Evolutionary conservation across 2,113 vertebrate species (phyloP).

Genomic region (Oostethus manadensis): DNA sequence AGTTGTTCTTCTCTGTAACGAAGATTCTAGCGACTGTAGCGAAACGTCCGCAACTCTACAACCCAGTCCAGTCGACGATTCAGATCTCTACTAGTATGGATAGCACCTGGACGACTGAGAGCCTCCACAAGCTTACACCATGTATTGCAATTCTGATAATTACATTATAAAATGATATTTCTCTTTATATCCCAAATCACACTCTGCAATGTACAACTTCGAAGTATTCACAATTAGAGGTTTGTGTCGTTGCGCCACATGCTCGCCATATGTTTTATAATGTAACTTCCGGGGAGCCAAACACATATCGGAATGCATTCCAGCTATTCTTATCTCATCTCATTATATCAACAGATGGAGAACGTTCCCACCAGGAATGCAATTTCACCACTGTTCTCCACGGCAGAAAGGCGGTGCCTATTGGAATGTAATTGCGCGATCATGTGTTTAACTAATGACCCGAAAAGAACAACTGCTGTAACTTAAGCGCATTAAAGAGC

Average conservation of each 20-base stretch:
- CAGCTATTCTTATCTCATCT: conserved; percentile 14
- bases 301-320: conserved; percentile 16
- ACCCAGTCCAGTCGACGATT: no score
- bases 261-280: conserved; percentile 1
- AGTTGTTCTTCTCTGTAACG: no score
- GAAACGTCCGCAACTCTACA: no score
- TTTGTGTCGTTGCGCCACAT: not conserved
- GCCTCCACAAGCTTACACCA: no score
- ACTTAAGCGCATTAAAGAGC: conserved; percentile 60
- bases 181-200: no score
- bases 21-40: no score
- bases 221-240: no score
- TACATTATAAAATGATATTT: no score
- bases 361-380: conserved; percentile 34
- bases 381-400: conserved; percentile 40
- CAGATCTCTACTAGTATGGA: no score
- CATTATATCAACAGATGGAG: conserved; percentile 50
- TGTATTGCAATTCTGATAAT: no score
- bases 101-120: no score
- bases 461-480: conserved; percentile 75
- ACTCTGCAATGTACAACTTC: no score
- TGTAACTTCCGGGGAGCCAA: conserved; percentile 7
- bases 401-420: conserved; percentile 41
- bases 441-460: conserved; percentile 77
- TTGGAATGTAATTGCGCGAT: conserved; percentile 73